Conservation (phyloP, 2,888 invertebrate genomes). For the Platycnemis pennipes region DNA sequence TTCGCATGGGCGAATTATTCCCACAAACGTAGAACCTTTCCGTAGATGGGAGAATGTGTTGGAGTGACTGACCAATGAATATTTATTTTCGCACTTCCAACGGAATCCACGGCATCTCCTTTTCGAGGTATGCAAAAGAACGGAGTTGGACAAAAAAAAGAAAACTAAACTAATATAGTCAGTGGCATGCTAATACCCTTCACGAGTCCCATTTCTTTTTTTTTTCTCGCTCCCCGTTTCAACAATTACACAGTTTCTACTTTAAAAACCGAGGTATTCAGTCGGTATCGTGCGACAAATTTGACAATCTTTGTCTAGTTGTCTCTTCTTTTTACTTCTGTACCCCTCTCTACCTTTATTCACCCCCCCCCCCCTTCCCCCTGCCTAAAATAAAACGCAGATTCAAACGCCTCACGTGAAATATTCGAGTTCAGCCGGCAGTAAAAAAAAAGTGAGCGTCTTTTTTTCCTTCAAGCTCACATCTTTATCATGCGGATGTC, state of each 20-base stretch:
- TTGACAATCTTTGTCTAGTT: background rate
- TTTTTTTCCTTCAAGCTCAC: background rate
- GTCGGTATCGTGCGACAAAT: background rate
- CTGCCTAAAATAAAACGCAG: background rate
- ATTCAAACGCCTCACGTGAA: background rate
- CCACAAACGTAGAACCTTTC: no score
- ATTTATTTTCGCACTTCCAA: background rate
- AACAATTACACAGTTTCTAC: background rate
- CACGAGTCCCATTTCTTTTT: background rate
- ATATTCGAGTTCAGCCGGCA: constrained; percentile 3
- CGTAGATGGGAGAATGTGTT: no score
- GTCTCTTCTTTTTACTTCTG: background rate
- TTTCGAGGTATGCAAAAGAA: background rate
- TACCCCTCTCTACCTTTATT: background rate
- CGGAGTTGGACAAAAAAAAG: no score
- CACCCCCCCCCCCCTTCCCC: background rate
- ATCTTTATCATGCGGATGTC: background rate
- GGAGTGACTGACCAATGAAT: background rate
- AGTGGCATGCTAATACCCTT: background rate
- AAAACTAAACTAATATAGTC: no score
- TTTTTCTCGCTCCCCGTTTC: background rate
- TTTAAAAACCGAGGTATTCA: background rate
- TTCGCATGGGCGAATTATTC: no score
- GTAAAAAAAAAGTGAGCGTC: no score
- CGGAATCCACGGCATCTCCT: background rate